These are phyloP conservation scores for Onychostoma macrolepis DNA, from an alignment of 2,113 vertebrate species.

Conservation along the genomic window DNA sequence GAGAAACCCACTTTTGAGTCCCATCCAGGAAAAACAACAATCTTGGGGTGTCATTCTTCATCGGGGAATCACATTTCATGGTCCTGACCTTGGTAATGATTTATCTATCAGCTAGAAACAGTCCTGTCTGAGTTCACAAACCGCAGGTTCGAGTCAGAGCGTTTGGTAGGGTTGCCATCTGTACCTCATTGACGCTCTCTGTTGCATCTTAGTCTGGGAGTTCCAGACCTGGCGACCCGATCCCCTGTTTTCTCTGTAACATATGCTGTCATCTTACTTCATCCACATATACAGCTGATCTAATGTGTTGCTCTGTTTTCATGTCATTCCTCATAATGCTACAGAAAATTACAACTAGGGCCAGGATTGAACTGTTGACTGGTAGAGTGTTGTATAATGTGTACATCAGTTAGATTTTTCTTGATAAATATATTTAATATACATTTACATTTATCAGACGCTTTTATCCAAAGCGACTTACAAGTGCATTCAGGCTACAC, in stretches of 20 bases:
- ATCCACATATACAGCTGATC: neutral
- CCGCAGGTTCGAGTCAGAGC: constrained; percentile 25
- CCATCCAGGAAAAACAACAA: constrained; percentile 49
- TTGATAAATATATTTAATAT: neutral
- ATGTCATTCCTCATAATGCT: constrained; percentile 3
- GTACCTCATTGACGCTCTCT: constrained; percentile 25
- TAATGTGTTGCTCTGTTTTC: constrained; percentile 4
- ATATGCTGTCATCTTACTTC: constrained; percentile 30
- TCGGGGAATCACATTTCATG: constrained; percentile 47
- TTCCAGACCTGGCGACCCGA: constrained; percentile 19
- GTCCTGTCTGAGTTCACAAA: constrained; percentile 25
- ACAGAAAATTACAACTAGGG: neutral
- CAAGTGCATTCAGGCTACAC: too few species aligned
- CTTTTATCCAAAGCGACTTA: too few species aligned
- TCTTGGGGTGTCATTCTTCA: constrained; percentile 41
- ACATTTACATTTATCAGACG: too few species aligned
- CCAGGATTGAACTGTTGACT: neutral
- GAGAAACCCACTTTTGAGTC: constrained; percentile 45
- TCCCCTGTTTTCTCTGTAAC: constrained; percentile 20
- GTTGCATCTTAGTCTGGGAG: constrained; percentile 32
- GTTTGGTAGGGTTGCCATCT: constrained; percentile 31
- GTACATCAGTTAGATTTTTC: neutral
- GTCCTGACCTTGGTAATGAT: constrained; percentile 46
- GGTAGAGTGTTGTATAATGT: neutral
- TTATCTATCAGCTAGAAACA: constrained; percentile 49